These are phyloP conservation scores for Sesia bembeciformis DNA, from an alignment of 2,888 invertebrate genomes.

Conservation along the genomic window DNA sequence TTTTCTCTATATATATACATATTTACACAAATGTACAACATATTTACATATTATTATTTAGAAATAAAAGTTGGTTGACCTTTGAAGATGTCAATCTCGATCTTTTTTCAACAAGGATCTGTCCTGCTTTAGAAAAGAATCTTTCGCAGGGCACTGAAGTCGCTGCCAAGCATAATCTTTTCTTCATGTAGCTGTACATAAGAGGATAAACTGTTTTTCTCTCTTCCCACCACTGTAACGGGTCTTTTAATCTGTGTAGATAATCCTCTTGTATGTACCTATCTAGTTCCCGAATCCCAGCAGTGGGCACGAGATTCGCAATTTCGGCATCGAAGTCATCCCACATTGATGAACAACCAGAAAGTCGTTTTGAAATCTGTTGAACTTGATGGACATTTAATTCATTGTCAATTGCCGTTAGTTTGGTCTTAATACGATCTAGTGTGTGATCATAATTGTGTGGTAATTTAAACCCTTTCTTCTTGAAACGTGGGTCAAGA, in stretches of 20 bases:
- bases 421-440: background rate
- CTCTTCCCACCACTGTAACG: background rate
- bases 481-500: constrained; percentile 3
- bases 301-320: background rate
- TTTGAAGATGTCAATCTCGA: too few relatives aligned
- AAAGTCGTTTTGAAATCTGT: background rate
- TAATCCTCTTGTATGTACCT: constrained; percentile 1
- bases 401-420: background rate
- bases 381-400: background rate
- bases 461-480: background rate
- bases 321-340: constrained; percentile 2
- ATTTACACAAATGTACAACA: too few relatives aligned
- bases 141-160: background rate
- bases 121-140: background rate
- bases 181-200: background rate
- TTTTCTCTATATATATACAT: too few relatives aligned
- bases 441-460: background rate
- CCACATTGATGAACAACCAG: background rate
- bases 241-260: background rate
- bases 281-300: constrained; percentile 1
- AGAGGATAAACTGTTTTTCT: background rate
- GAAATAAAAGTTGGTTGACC: too few relatives aligned
- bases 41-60: too few relatives aligned
- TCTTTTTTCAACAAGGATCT: too few relatives aligned
- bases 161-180: background rate